These are phyloP conservation scores for Paelopatides confundens DNA, from an alignment of 53 echinoderm and acorn worm genomes.

Conservation along the genomic window DNA sequence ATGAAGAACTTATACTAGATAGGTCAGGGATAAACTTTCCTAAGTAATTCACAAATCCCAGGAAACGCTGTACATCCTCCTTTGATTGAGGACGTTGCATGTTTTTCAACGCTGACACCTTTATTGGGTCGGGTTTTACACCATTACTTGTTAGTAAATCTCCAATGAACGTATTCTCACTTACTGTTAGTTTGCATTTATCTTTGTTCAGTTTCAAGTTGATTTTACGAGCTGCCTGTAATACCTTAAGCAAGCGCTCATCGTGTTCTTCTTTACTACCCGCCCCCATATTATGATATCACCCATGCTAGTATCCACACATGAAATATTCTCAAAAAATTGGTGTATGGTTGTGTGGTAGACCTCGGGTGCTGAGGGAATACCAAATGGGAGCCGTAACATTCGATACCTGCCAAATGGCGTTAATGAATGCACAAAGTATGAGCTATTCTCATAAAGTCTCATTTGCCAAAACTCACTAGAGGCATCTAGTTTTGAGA, in stretches of 20 bases:
- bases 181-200: constrained; percentile 59
- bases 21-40: too few species aligned
- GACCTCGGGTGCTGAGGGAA: constrained; percentile 55
- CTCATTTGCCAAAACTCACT: too few species aligned
- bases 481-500: constrained; percentile 56
- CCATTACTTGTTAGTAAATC: constrained; percentile 46
- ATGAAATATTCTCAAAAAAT: constrained; percentile 33
- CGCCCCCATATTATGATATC: constrained; percentile 64
- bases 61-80: constrained; percentile 61
- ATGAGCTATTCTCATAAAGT: constrained; percentile 52
- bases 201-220: constrained; percentile 69
- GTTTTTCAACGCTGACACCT: constrained; percentile 66
- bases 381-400: constrained; percentile 57
- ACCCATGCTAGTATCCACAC: constrained; percentile 70
- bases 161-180: constrained; percentile 56
- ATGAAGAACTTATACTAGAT: constrained; percentile 52
- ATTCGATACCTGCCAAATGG: constrained; percentile 56
- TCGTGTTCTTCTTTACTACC: constrained; percentile 72
- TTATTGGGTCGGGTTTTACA: constrained; percentile 60
- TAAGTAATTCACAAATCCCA: constrained; percentile 64
- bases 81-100: constrained; percentile 55
- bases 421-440: constrained; percentile 43
- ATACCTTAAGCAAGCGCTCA: constrained; percentile 49
- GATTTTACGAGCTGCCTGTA: constrained; percentile 27
- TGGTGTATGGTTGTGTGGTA: constrained; percentile 53